phyloP scores from a whole-genome alignment of 2,888 invertebrate species.

The Polyploca ridens region DNA sequence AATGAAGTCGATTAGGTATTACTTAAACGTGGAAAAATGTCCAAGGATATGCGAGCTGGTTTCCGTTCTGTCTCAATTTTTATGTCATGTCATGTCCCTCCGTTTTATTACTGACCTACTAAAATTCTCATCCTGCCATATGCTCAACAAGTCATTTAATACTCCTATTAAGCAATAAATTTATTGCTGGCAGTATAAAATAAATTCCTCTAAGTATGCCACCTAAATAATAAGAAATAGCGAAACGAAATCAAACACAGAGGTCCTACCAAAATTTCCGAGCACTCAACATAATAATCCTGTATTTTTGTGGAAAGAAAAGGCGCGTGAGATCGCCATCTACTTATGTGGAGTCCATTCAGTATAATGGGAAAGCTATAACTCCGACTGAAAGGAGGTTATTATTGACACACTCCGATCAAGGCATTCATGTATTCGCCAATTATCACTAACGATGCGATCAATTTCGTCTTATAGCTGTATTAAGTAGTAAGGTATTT shows the following conservation, averaged over 20 bases:
- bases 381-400: background rate
- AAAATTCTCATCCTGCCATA: no score
- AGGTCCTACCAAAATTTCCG: background rate
- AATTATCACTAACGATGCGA: slow-evolving; percentile 6
- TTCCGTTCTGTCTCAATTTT: no score
- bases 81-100: no score
- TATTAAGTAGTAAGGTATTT: background rate
- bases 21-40: no score
- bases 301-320: background rate
- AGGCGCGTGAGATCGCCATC: background rate
- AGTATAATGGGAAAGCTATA: background rate
- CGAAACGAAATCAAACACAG: background rate
- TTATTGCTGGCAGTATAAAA: background rate
- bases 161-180: no score
- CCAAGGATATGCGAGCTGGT: no score
- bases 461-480: background rate
- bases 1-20: no score
- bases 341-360: background rate
- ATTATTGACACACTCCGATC: slow-evolving; percentile 6
- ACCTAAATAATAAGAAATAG: background rate
- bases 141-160: no score
- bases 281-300: background rate
- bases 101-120: no score
- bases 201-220: background rate
- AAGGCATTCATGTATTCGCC: slow-evolving; percentile 1